Base-by-base conservation (phyloP, 2,113 vertebrate genomes). In the Grammomys surdaster region DNA sequence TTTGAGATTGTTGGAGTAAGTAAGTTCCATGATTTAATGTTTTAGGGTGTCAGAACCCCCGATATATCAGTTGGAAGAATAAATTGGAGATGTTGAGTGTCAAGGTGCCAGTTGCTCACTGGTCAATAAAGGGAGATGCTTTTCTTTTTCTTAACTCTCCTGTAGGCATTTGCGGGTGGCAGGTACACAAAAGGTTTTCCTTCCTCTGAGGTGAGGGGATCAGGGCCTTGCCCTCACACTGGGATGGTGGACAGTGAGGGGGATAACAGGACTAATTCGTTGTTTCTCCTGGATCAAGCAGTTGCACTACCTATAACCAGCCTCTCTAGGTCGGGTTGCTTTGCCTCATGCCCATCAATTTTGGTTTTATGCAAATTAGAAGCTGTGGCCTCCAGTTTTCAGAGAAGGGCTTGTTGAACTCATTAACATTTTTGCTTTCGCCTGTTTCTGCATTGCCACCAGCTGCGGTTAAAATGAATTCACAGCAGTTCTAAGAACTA, bases 361-460 rank as follows among this genome's bases (percentile, higher is more conserved):
- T 85, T 70, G 36, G 93, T 56, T 2, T 97, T 73, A 58, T 91
- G 67, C 51, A 16, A 88, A 94, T 46, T 13, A 4, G 96, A 89
- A 72, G 36, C 90, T 43, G 2, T 88, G 63, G 60, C 93, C 40
- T 75, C 65, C 65, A 77, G 36, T 73, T 76, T 91, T 88, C 67
- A 43, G 26, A 22, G 58, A 46, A 85, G 43, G 31, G 63, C 85
- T 91, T 94, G 40, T 88, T 78, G 5, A 43, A 33, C 31, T 63
- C 28, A 5, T 0, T 43, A n/a, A 31, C 89, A 11, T 0, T 67
- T 93, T 58, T 95, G 73, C 73, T 63, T 87, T 97, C 28, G 3
- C 0, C 89, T 54, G 96, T 95, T 98, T 98, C 96, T 43, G 76
- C 92, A 97, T 97, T 98, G 98, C 98, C 98, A 98, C 95, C 98